phyloP scores from a whole-genome alignment of 1,140 invertebrate species.

The Pseudomyrmex gracilis region DNA sequence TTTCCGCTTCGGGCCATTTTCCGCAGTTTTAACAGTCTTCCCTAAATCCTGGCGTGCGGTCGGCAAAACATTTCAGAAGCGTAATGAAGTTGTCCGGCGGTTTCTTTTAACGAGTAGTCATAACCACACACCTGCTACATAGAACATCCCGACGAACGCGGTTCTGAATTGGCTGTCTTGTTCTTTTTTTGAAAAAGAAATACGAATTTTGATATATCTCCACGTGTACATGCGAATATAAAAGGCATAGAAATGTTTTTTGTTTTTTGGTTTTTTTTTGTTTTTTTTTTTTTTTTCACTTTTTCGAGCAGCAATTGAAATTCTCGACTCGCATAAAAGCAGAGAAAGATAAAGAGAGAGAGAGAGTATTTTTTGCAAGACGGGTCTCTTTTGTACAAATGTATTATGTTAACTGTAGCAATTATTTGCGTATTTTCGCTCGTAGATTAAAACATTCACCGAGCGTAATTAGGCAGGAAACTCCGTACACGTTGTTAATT shows the following conservation, averaged over 20 bases:
- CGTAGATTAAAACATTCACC: neutral
- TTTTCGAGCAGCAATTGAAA: conserved; percentile 6
- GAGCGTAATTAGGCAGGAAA: conserved; percentile 28
- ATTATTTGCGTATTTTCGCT: conserved; percentile 42
- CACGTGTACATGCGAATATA: neutral
- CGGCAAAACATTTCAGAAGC: conserved; percentile 6
- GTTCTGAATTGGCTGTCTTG: conserved; percentile 3
- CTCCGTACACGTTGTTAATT: conserved; percentile 20
- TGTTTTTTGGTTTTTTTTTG: neutral
- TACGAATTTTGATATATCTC: neutral
- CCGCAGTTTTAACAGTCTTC: conserved; percentile 8
- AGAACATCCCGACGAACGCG: neutral
- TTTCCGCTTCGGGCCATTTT: neutral
- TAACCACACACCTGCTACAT: conserved; percentile 5
- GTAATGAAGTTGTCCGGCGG: conserved; percentile 22
- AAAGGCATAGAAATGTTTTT: neutral
- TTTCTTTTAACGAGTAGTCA: conserved; percentile 26
- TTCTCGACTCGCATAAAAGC: neutral
- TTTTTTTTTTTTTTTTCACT: neutral
- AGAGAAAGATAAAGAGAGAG: neutral
- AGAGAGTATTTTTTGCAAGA: neutral
- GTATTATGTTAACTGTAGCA: conserved; percentile 9
- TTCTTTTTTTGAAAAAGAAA: too few relatives aligned
- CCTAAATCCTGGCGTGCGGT: neutral
- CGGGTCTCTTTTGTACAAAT: neutral